phyloP scores from a whole-genome alignment of 1,140 invertebrate species.

The Parapsyche elsis region DNA sequence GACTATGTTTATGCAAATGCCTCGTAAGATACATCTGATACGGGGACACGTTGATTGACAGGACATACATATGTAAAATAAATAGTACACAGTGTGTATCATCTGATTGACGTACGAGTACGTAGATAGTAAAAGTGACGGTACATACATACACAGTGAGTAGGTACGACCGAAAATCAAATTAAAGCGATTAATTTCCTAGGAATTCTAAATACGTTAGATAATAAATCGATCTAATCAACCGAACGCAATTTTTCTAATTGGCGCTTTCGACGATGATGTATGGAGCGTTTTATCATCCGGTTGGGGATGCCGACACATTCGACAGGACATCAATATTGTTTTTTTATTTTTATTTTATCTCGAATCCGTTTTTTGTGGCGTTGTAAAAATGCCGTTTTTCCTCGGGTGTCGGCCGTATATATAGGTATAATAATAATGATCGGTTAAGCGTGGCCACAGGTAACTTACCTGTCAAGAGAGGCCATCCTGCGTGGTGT shows the following conservation, averaged over 20 bases:
- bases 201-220: too few species aligned
- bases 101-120: too few species aligned
- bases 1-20: too few species aligned
- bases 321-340: slow-evolving; percentile 43
- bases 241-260: slow-evolving; percentile 39
- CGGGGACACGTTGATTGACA: too few species aligned
- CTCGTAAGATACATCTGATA: too few species aligned
- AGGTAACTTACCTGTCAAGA: slow-evolving; percentile 45
- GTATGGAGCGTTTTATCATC: slow-evolving; percentile 40
- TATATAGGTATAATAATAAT: slow-evolving; percentile 21
- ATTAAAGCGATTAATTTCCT: too few species aligned
- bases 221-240: not conserved
- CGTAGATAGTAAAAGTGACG: too few species aligned
- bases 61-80: too few species aligned
- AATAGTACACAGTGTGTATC: too few species aligned
- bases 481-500: not conserved
- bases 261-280: slow-evolving; percentile 34
- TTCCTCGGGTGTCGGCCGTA: slow-evolving; percentile 9
- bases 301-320: not conserved
- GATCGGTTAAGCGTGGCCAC: slow-evolving; percentile 37
- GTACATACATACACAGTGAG: too few species aligned
- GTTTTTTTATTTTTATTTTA: slow-evolving; percentile 23
- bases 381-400: slow-evolving; percentile 36
- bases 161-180: too few species aligned
- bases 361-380: slow-evolving; percentile 2